Base-by-base conservation (phyloP, 2,888 invertebrate genomes). In the Caenorhabditis afra region DNA sequence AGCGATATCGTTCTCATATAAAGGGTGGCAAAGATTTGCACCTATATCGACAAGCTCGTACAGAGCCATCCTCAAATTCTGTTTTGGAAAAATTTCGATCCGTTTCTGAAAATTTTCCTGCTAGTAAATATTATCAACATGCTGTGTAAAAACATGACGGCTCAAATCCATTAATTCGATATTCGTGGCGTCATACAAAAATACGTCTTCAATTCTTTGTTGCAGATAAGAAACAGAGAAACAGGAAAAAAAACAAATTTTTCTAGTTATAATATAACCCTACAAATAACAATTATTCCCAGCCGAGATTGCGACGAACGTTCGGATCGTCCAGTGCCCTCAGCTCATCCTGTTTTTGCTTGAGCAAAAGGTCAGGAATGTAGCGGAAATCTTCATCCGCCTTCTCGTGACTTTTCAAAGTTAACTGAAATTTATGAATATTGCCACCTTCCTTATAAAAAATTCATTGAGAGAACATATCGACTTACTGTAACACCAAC, bases 21-120 rank as follows among this genome's bases (percentile, higher is more conserved):
- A 80, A 7, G 87, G 87, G 81, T 89, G 89, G 7, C 83, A 84
- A 1, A 89, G 66, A 79, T 89, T 89, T 8, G 87, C 88, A 18
- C 89, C 89, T 39, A 89, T 89, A 39, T 89, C 89, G 1, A 89
- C 85, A 11, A 89, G 76, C 23, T 87, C 79, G 50, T 89, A 89
- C 12, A 57, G 66, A 5, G 67, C 58, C 73, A 22, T 29, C 7
- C 29, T 29, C 7, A 29, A 29, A 29, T 29, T 29, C 2, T 37
- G 18, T 12, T 50, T 12, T 50, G 22, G 8, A 50, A 50, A 12
- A 23, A 12, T 22, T 35, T 61, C 35, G n/a, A 8, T n/a, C n/a
- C n/a, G n/a, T n/a, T n/a, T n/a, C n/a, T n/a, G n/a, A n/a, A n/a
- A n/a, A n/a, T n/a, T n/a, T n/a, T n/a, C n/a, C n/a, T n/a, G n/a